Evolutionary conservation across 2,113 vertebrate genomes (phyloP).

Genomic region (Tylochromis polylepis): DNA sequence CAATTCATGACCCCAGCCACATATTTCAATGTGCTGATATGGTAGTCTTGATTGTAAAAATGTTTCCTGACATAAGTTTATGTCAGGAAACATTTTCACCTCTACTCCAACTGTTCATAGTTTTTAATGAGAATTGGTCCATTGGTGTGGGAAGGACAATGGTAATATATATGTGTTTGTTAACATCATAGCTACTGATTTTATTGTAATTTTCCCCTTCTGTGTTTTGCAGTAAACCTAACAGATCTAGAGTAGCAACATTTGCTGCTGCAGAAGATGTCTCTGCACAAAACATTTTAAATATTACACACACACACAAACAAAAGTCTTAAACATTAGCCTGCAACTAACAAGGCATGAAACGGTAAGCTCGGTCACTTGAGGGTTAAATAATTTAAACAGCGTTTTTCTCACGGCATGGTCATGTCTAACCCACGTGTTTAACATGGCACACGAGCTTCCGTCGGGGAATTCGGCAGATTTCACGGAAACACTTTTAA

Average conservation of each 20-base stretch:
- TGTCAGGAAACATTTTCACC: background rate
- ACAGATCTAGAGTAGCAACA: fast-evolving
- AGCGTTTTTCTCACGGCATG: background rate
- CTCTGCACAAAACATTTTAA: background rate
- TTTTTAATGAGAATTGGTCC: background rate
- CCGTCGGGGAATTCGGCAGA: background rate
- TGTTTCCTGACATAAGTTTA: background rate
- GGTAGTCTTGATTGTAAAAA: background rate
- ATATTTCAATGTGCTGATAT: background rate
- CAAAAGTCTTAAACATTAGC: background rate
- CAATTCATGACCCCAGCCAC: background rate
- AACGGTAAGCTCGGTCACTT: background rate
- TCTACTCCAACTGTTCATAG: background rate
- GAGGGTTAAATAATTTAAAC: background rate
- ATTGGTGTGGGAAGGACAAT: background rate
- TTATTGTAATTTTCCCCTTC: background rate
- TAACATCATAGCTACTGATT: background rate
- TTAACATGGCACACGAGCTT: background rate
- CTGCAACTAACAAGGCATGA: background rate
- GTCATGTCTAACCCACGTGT: background rate
- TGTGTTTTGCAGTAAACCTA: background rate
- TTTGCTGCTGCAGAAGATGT: background rate
- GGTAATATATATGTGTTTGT: background rate
- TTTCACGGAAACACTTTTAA: background rate
- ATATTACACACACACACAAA: background rate